A percentile compares a stretch with the other conserved stretches of the same genome.
phyloP scores from a whole-genome alignment of 1,140 invertebrate genomes.

The Neelides sp. region DNA sequence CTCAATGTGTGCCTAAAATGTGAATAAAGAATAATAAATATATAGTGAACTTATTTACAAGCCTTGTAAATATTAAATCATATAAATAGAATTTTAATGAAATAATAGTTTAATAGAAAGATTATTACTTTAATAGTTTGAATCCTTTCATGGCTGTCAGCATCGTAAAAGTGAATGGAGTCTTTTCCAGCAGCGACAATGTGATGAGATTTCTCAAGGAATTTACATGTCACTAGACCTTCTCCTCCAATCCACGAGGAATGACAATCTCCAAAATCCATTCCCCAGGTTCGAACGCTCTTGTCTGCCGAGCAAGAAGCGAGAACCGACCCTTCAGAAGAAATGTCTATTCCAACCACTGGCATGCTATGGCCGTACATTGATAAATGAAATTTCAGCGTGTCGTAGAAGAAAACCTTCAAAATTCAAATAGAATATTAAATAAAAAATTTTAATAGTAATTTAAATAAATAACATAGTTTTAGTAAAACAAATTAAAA shows the following conservation, averaged over 20 bases:
- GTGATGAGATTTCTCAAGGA: conserved; percentile 27
- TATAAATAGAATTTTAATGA: conserved; percentile 6
- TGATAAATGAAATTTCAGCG: conserved; percentile 44
- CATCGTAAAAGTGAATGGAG: conserved; percentile 70
- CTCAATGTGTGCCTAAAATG: conserved; percentile 25
- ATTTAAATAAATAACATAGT: no score
- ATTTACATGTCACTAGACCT: conserved; percentile 21
- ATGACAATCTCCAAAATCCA: conserved; percentile 96
- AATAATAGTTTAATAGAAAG: conserved; percentile 4
- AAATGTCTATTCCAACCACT: conserved; percentile 86
- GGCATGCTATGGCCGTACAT: conserved; percentile 95
- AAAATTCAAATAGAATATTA: conserved; percentile 32
- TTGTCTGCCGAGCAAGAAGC: conserved; percentile 89
- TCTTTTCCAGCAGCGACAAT: conserved; percentile 26
- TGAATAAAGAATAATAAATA: conserved; percentile 13
- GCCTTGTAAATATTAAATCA: conserved; percentile 1
- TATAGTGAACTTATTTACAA: neutral
- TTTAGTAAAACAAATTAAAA: no score
- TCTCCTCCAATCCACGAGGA: conserved; percentile 50
- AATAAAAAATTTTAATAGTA: neutral
- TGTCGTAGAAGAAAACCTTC: conserved; percentile 58
- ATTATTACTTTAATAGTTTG: conserved; percentile 63
- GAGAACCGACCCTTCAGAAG: conserved; percentile 74
- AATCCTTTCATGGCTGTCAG: conserved; percentile 81
- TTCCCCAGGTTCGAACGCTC: conserved; percentile 94